Evolutionary conservation across 2,113 vertebrate species (phyloP).

Genomic region (Prunella fulvescens): DNA sequence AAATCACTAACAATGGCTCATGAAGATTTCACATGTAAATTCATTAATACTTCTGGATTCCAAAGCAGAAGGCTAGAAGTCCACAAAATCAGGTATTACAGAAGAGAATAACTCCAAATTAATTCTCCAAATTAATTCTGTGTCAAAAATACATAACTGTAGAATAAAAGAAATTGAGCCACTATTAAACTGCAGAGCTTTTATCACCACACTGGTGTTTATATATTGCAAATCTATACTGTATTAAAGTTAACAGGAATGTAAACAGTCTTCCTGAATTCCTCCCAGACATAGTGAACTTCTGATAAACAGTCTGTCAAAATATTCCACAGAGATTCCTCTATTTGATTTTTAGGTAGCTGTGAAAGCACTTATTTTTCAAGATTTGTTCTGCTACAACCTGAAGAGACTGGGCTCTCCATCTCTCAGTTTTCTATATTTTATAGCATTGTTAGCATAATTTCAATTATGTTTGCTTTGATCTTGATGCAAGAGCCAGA

Average conservation of each 20-base stretch:
- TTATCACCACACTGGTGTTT: not conserved
- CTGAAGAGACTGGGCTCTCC: not conserved
- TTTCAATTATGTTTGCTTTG: constrained; percentile 34
- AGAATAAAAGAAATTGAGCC: not conserved
- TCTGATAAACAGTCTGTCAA: not conserved
- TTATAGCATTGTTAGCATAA: constrained; percentile 10
- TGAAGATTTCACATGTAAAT: not conserved
- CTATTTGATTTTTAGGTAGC: not conserved
- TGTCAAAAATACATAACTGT: not conserved
- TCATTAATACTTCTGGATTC: not conserved
- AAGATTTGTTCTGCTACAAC: not conserved
- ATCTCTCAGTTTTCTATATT: not conserved
- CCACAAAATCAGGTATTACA: not conserved
- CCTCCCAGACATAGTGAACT: not conserved
- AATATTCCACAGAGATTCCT: not conserved
- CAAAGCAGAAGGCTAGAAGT: not conserved
- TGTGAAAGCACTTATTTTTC: not conserved
- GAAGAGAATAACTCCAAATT: not conserved
- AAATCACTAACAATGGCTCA: not conserved
- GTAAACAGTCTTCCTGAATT: not conserved
- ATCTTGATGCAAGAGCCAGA: constrained; percentile 7
- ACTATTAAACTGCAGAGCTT: not conserved
- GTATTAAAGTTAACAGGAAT: not conserved
- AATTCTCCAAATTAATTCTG: not conserved
- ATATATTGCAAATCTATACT: not conserved